Percentiles rank a stretch among this genome's conserved stretches.
Evolutionary conservation across 2,888 invertebrate species (phyloP).

Genomic region (Ormyrus labotus): DNA sequence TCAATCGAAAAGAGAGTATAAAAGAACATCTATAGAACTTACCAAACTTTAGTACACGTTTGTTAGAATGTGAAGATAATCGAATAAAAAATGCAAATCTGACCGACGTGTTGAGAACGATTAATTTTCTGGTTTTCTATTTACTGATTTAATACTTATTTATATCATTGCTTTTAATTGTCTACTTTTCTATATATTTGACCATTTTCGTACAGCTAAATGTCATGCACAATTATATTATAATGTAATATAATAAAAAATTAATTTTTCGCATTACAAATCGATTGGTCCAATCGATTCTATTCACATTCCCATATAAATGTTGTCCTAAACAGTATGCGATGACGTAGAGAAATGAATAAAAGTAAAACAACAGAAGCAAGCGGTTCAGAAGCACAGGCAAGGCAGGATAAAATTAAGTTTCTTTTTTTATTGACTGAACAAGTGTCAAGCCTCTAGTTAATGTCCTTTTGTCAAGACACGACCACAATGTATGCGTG

Average conservation of each 20-base stretch:
- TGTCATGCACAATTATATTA: neutral
- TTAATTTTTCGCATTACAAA: neutral
- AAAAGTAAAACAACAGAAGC: slow-evolving; percentile 63
- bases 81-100: neutral
- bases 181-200: too few relatives aligned
- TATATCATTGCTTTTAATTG: too few relatives aligned
- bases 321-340: slow-evolving; percentile 33
- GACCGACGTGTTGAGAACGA: neutral
- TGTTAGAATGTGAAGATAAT: slow-evolving; percentile 34
- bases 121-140: too few relatives aligned
- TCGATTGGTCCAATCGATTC: slow-evolving; percentile 7
- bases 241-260: neutral
- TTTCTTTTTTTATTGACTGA: slow-evolving; percentile 25
- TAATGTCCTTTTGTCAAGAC: slow-evolving; percentile 12
- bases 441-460: slow-evolving; percentile 31
- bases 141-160: too few relatives aligned
- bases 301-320: slow-evolving; percentile 25
- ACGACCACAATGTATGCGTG: slow-evolving; percentile 11
- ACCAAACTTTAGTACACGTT: slow-evolving; percentile 20
- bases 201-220: too few relatives aligned
- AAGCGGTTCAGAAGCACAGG: slow-evolving; percentile 69
- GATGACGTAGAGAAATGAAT: slow-evolving; percentile 43
- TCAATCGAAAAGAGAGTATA: slow-evolving; percentile 22
- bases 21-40: slow-evolving; percentile 36
- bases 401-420: slow-evolving; percentile 58